Evolutionary conservation across 2,113 vertebrate species (phyloP).

Genomic region (Bothrops jararaca): DNA sequence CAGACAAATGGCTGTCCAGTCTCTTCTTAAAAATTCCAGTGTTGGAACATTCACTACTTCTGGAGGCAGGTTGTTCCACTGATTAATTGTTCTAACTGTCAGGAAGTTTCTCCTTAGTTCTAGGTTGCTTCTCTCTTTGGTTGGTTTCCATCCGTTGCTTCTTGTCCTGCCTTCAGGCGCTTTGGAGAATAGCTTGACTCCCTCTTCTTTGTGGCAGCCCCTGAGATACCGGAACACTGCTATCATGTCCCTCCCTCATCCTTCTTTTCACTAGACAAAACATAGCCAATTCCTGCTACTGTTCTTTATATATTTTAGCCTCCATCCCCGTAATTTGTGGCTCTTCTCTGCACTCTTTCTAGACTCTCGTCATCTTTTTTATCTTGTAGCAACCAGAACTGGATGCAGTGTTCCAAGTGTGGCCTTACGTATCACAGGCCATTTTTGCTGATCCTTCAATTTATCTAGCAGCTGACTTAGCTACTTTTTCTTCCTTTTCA

Average conservation of each 20-base stretch:
- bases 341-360: not conserved
- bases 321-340: not conserved
- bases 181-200: not conserved
- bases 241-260: not conserved
- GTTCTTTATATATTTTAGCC: not conserved
- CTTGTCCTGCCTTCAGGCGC: not conserved
- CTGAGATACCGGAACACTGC: accelerated
- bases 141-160: not conserved
- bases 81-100: not conserved
- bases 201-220: not conserved
- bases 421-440: not conserved
- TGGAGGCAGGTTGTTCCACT: not conserved
- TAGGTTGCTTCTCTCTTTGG: not conserved
- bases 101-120: not conserved
- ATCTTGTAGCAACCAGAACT: not conserved
- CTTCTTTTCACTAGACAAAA: not conserved
- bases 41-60: not conserved
- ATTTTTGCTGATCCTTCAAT: not conserved
- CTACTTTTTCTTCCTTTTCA: not conserved
- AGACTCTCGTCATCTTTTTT: not conserved
- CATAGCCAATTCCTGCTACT: not conserved
- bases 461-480: not conserved
- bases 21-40: not conserved
- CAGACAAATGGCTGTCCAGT: not conserved
- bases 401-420: not conserved